phyloP scores from a whole-genome alignment of 64 coral and sea anemone species.

The Dendronephthya gigantea region DNA sequence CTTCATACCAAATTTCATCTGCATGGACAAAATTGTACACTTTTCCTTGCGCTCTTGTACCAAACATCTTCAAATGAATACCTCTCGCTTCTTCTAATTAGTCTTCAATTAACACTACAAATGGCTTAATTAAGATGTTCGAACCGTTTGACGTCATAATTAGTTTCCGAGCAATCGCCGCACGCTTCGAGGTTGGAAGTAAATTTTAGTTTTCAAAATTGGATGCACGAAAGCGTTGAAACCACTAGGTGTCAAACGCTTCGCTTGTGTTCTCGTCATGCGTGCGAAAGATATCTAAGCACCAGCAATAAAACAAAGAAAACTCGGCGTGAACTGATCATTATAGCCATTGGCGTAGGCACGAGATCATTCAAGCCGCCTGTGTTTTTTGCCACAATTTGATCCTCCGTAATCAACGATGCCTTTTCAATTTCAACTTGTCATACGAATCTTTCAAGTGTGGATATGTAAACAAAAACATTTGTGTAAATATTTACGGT shows the following conservation, averaged over 20 bases:
- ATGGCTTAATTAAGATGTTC: too few species aligned
- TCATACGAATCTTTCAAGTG: background rate
- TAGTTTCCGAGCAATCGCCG: too few species aligned
- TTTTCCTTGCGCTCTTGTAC: background rate
- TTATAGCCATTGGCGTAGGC: too few species aligned
- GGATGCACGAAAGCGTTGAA: background rate
- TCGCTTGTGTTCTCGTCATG: background rate
- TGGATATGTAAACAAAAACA: background rate
- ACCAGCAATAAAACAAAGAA: background rate
- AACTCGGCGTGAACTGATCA: too few species aligned
- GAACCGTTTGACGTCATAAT: too few species aligned
- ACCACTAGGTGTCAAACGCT: background rate
- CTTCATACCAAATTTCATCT: background rate
- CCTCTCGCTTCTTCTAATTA: background rate
- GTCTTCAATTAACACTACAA: background rate
- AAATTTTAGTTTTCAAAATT: background rate
- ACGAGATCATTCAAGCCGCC: too few species aligned
- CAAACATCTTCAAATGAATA: background rate
- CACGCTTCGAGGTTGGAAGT: background rate
- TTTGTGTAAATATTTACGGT: background rate
- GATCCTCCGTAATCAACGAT: background rate
- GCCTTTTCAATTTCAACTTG: too few species aligned
- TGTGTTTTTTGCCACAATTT: background rate
- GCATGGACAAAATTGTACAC: background rate
- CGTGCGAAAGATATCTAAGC: background rate